Evolutionary conservation across 2,113 vertebrate genomes (phyloP).

Genomic region (Ursus arctos): DNA sequence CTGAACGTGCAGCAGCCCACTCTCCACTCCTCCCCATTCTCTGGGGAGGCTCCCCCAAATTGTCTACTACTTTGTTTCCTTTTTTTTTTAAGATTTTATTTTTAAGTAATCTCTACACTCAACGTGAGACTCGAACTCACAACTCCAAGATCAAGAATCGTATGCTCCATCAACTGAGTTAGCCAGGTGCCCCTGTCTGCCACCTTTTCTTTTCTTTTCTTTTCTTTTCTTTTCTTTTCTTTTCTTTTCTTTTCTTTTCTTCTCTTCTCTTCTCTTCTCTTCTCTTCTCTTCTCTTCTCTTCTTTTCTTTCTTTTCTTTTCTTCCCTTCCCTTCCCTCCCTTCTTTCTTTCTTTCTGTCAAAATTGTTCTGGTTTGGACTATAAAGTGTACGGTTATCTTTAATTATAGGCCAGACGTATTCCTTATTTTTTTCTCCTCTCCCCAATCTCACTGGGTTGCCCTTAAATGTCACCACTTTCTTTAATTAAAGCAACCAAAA

Average conservation of each 20-base stretch:
- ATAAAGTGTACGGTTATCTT: neutral
- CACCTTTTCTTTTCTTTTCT: no score
- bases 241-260: no score
- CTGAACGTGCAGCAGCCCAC: neutral
- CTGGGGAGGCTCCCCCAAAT: neutral
- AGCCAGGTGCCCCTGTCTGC: neutral
- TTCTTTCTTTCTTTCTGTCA: no score
- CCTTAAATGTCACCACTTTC: neutral
- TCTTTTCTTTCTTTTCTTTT: no score
- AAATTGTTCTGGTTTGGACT: neutral
- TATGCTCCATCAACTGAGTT: neutral
- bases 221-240: no score
- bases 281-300: no score
- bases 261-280: accelerated
- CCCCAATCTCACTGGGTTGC: neutral
- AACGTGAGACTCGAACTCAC: neutral
- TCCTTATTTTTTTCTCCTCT: neutral
- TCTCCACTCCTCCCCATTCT: neutral
- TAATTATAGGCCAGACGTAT: neutral
- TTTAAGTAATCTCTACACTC: neutral
- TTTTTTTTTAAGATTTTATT: neutral
- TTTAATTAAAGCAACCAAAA: neutral
- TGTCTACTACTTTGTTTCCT: neutral
- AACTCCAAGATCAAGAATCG: neutral
- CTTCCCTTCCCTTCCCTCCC: no score